These are phyloP conservation scores for Thalassaphorura encarpata DNA, from an alignment of 1,140 invertebrate species.

Conservation along the genomic window DNA sequence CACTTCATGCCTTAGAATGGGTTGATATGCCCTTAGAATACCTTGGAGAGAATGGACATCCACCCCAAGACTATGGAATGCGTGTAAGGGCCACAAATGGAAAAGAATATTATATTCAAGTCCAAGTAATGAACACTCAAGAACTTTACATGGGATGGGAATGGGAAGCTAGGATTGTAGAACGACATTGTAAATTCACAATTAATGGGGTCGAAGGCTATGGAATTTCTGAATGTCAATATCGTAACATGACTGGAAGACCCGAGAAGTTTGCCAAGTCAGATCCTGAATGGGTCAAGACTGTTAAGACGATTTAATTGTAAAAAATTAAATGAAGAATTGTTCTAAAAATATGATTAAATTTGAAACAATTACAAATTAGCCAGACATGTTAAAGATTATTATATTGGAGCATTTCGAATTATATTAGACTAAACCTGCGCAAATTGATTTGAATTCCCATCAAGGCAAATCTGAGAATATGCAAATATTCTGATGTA, in stretches of 20 bases:
- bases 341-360: too few relatives aligned
- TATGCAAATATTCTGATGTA: too few relatives aligned
- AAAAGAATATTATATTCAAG: conserved; percentile 42
- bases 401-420: too few relatives aligned
- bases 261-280: conserved; percentile 32
- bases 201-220: conserved; percentile 53
- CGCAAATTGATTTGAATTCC: too few relatives aligned
- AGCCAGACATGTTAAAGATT: too few relatives aligned
- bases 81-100: conserved; percentile 48
- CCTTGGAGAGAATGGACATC: conserved; percentile 52
- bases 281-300: conserved; percentile 45
- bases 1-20: conserved; percentile 45
- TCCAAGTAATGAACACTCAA: conserved; percentile 47
- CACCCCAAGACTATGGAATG: conserved; percentile 51
- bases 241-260: conserved; percentile 45
- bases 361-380: too few relatives aligned
- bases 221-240: conserved; percentile 60
- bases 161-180: conserved; percentile 56
- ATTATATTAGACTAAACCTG: too few relatives aligned
- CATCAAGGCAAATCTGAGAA: too few relatives aligned
- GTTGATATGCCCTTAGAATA: conserved; percentile 52
- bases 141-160: conserved; percentile 55
- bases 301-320: conserved; percentile 15
- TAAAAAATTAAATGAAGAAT: not conserved
- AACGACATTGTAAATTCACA: conserved; percentile 50